Evolutionary conservation across 2,888 invertebrate species (phyloP), one percentile per base, ranked within the genome.

Genomic region (Epirrhoe tristata): DNA sequence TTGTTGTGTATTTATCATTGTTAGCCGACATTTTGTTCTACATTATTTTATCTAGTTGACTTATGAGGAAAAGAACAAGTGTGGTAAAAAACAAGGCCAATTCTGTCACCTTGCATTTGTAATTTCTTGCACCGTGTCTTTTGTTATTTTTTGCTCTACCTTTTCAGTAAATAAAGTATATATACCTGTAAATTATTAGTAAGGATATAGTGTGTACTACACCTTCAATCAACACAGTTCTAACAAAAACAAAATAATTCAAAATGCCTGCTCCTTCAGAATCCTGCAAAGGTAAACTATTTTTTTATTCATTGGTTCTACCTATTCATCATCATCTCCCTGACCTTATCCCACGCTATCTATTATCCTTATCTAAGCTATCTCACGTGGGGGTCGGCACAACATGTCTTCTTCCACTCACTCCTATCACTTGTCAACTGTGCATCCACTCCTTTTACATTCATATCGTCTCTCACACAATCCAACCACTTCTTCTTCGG

Each of bases 211-310:
- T 72, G 74, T 80, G 63, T 62, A 64, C 65, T 63, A 31, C 32
- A 39, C 32, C 58, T 72, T 32, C 46, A 60, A 58, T 7, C 51
- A 58, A 16, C 14, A 46, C 24, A 58, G 53, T 31, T 36, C 10
- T 34, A 32, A 52, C n/a, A 32, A 31, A 36, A 53, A 54, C 65
- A 71, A 36, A 63, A 4, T 43, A 65, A 66, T 32, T 17, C 74
- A 88, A 83, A 58, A 94, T 94, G 94, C 94, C 94, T 71, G 93
- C 94, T 32, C 94, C 94, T 14, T 90, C 91, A 73, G 94, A 94
- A 75, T 81, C 93, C 46, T 94, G 94, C 81, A 94, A 94, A 89
- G 94, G 94, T 94, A 87, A 82, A 6, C 10, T 34, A 54, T 14
- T 50, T 17, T 52, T 7, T 17, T 32, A 39, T 8, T 32, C n/a